A percentile compares a stretch with the other conserved stretches of the same genome.
Conservation (phyloP, 2,888 invertebrate species). For the Tanytarsus gracilentus region DNA sequence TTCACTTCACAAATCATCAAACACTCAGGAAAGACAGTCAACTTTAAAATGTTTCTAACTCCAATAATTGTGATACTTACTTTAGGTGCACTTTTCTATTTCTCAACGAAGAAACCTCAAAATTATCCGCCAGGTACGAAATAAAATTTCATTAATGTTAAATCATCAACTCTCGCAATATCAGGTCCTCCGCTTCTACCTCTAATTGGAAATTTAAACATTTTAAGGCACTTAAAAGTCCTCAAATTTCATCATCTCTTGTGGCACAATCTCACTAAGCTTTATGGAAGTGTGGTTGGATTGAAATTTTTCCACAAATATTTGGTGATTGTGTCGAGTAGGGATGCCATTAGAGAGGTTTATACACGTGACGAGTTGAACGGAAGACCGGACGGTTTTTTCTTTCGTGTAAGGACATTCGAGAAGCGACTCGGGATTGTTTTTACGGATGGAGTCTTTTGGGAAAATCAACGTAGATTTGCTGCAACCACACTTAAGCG, state of each 20-base stretch:
- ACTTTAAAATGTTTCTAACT: too few relatives aligned
- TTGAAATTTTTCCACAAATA: slow-evolving; percentile 54
- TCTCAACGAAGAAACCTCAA: slow-evolving; percentile 43
- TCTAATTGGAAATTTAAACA: slow-evolving; percentile 46
- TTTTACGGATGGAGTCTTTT: slow-evolving; percentile 57
- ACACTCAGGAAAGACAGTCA: too few relatives aligned
- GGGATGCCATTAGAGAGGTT: slow-evolving; percentile 52
- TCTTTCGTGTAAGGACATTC: slow-evolving; percentile 56
- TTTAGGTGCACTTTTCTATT: too few relatives aligned
- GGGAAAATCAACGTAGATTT: slow-evolving; percentile 59
- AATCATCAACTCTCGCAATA: neutral
- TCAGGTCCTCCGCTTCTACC: slow-evolving; percentile 52
- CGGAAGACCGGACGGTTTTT: slow-evolving; percentile 62
- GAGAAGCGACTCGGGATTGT: slow-evolving; percentile 59
- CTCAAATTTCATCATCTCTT: slow-evolving; percentile 50
- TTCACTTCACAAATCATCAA: too few relatives aligned
- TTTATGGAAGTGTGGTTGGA: slow-evolving; percentile 57
- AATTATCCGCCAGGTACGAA: slow-evolving; percentile 48
- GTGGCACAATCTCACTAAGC: slow-evolving; percentile 48
- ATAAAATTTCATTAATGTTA: slow-evolving; percentile 30
- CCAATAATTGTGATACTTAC: too few relatives aligned
- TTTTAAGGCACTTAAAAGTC: slow-evolving; percentile 37
- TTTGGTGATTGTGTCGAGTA: slow-evolving; percentile 53
- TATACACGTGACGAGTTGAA: slow-evolving; percentile 56
- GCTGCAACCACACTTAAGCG: slow-evolving; percentile 54